phyloP scores from a whole-genome alignment of 2,797 vertebrate genomes.

The Sebastes itinus region DNA sequence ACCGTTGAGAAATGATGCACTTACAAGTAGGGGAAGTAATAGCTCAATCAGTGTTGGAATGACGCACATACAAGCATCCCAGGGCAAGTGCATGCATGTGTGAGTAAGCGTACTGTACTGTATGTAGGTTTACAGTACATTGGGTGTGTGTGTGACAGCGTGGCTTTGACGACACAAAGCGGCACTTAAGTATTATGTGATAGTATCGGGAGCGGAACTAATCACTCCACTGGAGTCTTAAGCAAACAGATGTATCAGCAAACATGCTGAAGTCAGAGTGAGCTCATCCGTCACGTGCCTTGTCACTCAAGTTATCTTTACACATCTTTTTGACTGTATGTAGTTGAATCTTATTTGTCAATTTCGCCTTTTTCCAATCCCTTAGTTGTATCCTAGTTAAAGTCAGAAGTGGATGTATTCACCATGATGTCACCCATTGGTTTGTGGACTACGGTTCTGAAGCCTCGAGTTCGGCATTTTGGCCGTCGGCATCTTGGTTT shows the following conservation, averaged over 20 bases:
- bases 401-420: no score
- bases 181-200: slow-evolving; percentile 54
- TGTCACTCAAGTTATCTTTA: neutral
- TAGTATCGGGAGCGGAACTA: slow-evolving; percentile 74
- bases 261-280: slow-evolving; percentile 5
- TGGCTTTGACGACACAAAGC: slow-evolving; percentile 3
- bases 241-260: slow-evolving; percentile 36
- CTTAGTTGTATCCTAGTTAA: neutral
- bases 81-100: neutral
- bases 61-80: neutral
- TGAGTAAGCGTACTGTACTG: neutral
- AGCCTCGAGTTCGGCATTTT: no score
- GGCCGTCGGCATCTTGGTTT: no score
- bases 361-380: neutral
- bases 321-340: neutral
- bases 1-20: neutral
- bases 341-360: neutral
- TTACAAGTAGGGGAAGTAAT: slow-evolving; percentile 14
- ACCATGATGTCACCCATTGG: no score
- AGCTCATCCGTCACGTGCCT: slow-evolving; percentile 2
- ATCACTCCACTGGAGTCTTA: slow-evolving; percentile 50
- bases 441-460: no score
- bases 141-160: neutral
- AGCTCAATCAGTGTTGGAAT: neutral
- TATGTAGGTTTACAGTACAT: slow-evolving; percentile 17